Evolutionary conservation across 35 echinoderm and acorn worm genomes (phyloP).

Genomic region (Patiria miniata): DNA sequence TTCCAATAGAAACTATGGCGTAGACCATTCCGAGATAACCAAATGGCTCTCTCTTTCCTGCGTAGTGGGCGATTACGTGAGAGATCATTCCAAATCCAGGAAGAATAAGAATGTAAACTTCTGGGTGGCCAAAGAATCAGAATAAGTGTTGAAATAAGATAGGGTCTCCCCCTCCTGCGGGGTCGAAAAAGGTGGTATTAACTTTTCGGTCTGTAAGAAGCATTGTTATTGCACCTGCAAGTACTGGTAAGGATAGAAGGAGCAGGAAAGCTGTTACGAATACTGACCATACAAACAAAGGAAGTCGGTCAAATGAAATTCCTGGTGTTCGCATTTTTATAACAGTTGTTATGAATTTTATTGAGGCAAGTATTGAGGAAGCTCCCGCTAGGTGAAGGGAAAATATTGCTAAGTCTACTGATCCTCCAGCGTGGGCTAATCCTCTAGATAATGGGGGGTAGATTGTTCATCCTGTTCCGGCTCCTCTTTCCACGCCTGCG

Average conservation of each 20-base stretch:
- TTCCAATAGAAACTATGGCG: conserved; percentile 67
- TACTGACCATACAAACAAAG: conserved; percentile 70
- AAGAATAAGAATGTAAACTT: conserved; percentile 79
- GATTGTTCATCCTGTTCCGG: conserved; percentile 69
- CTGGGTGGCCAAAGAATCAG: conserved; percentile 87
- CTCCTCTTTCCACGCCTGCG: conserved; percentile 67
- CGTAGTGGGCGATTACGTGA: conserved; percentile 61
- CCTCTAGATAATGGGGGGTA: conserved; percentile 70
- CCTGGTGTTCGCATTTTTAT: conserved; percentile 75
- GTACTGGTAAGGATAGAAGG: conserved; percentile 48
- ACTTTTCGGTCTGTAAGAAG: conserved; percentile 77
- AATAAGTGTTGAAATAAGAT: conserved; percentile 79
- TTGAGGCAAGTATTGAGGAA: conserved; percentile 81
- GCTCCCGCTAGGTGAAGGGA: conserved; percentile 67
- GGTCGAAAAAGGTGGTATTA: conserved; percentile 81
- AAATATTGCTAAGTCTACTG: conserved; percentile 73
- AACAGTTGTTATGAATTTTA: conserved; percentile 79
- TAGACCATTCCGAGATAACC: conserved; percentile 79
- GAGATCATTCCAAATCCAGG: conserved; percentile 84
- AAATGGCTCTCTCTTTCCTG: conserved; percentile 78
- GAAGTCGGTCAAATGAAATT: conserved; percentile 51
- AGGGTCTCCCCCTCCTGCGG: conserved; percentile 81
- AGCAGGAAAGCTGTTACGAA: conserved; percentile 67
- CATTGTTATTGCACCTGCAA: conserved; percentile 83
- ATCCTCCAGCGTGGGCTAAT: conserved; percentile 64